Evolutionary conservation across 1,140 invertebrate genomes (phyloP), one percentile per base, ranked within the genome.

Genomic region (Spodoptera litura): DNA sequence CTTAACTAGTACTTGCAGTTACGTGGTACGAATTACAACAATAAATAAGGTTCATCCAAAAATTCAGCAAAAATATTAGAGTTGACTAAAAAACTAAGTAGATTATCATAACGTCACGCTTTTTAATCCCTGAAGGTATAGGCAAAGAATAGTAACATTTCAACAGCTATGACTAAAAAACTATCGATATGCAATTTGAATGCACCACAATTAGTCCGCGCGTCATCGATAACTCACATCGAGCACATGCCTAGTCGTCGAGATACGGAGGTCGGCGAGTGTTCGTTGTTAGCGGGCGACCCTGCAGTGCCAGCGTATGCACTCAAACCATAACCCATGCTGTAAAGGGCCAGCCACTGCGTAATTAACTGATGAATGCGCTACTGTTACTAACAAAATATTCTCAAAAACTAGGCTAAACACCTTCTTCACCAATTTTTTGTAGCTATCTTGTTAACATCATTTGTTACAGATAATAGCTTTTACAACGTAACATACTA

Each of bases 361-460:
- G 68, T 71, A 53, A 71, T 71, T 71, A 55, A 1, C n/a, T 71
- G 27, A 38, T 56, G 51, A 71, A 71, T 56, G 51, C 27, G n/a
- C 52, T 71, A 55, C 68, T 71, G 25, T n/a, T n/a, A 3, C n/a
- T 44, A 12, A 51, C 62, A 66, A 66, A 62, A 25, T 44, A 66
- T 51, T 12, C 44, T 66, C 44, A 12, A 51, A 49, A 66, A 25
- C 62, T 66, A 9, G 38, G 15, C 38, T 66, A 51, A 66, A 15
- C 15, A 13, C 31, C 35, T 27, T 38, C 31, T 62, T 38, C 6
- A 62, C 31, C 59, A n/a, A 31, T 38, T 35, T n/a, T 27, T 35
- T n/a, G 8, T 38, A 31, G 13, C 15, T n/a, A 13, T 20, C 55
- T 56, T 44, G 38, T 6, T 44, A 44, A 9, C 2, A 44, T 44